Evolutionary conservation across 2,888 invertebrate genomes (phyloP).

Genomic region (Subacronicta megacephala): DNA sequence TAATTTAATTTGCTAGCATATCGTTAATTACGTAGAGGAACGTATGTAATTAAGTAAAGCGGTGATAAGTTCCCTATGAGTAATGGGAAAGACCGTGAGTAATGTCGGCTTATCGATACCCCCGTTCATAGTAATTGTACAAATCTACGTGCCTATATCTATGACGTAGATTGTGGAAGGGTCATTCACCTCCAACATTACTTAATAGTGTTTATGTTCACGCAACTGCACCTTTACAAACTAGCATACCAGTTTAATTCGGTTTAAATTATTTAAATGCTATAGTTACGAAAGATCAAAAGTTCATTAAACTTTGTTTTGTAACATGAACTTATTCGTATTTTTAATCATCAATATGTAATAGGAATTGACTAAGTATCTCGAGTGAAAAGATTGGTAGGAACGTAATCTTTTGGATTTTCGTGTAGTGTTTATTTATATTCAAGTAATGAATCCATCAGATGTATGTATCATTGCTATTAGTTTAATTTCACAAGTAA

Average conservation of each 20-base stretch:
- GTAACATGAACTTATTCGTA: conserved; percentile 41
- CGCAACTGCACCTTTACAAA: conserved; percentile 59
- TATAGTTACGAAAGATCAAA: conserved; percentile 54
- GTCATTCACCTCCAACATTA: conserved; percentile 60
- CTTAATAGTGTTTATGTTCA: conserved; percentile 57
- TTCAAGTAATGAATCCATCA: too few relatives aligned
- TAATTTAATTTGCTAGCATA: conserved; percentile 7
- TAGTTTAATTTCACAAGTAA: not conserved
- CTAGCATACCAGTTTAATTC: conserved; percentile 56
- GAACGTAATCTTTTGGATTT: not conserved
- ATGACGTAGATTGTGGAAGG: conserved; percentile 55
- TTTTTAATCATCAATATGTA: conserved; percentile 44
- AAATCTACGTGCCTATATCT: conserved; percentile 29
- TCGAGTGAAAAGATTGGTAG: conserved; percentile 23
- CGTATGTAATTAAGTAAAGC: conserved; percentile 16
- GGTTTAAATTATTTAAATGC: conserved; percentile 55
- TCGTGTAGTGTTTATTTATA: conserved; percentile 7
- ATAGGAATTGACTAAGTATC: conserved; percentile 26
- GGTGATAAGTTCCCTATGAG: conserved; percentile 38
- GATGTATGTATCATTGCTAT: not conserved
- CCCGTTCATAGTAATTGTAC: conserved; percentile 31
- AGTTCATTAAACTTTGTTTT: conserved; percentile 57
- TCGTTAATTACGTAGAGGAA: conserved; percentile 20
- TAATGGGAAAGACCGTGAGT: conserved; percentile 56
- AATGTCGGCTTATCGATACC: conserved; percentile 48